phyloP scores from a whole-genome alignment of 2,113 vertebrate species.

The Cephalopholis sonnerati region DNA sequence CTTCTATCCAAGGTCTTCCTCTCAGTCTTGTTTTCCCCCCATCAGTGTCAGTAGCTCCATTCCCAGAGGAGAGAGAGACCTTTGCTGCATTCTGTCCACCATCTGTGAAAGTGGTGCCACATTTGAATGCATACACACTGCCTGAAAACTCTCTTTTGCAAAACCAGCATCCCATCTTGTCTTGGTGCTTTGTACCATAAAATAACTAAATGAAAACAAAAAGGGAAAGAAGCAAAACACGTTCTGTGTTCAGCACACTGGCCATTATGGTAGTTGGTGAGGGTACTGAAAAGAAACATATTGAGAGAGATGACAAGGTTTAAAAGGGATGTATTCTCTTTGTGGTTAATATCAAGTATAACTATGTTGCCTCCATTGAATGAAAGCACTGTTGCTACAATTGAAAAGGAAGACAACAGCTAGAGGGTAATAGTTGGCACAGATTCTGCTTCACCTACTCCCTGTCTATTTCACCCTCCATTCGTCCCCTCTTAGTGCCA shows the following conservation, averaged over 20 bases:
- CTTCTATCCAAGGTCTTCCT: not conserved
- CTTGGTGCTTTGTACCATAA: not conserved
- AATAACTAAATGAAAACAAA: not conserved
- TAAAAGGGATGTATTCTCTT: constrained; percentile 8
- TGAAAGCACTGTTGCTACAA: constrained; percentile 18
- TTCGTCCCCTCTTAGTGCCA: constrained; percentile 68
- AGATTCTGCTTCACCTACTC: constrained; percentile 52
- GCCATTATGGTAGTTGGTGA: not conserved
- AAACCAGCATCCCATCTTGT: not conserved
- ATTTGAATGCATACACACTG: not conserved
- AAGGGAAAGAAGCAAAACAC: not conserved
- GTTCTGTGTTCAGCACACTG: not conserved
- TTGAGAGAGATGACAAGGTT: not conserved
- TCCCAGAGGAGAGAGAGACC: constrained; percentile 15
- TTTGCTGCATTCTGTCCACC: not conserved
- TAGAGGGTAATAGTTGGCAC: constrained; percentile 61
- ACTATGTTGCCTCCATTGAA: constrained; percentile 20
- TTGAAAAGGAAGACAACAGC: constrained; percentile 20
- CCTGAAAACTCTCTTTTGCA: not conserved
- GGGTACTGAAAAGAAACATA: not conserved
- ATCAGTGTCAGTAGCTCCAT: not conserved
- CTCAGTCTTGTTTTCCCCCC: not conserved
- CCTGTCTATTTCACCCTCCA: constrained; percentile 62
- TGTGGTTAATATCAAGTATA: constrained; percentile 31
- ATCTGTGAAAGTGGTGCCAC: not conserved